Conservation (phyloP, 2,797 vertebrate genomes). For the Falco cherrug region DNA sequence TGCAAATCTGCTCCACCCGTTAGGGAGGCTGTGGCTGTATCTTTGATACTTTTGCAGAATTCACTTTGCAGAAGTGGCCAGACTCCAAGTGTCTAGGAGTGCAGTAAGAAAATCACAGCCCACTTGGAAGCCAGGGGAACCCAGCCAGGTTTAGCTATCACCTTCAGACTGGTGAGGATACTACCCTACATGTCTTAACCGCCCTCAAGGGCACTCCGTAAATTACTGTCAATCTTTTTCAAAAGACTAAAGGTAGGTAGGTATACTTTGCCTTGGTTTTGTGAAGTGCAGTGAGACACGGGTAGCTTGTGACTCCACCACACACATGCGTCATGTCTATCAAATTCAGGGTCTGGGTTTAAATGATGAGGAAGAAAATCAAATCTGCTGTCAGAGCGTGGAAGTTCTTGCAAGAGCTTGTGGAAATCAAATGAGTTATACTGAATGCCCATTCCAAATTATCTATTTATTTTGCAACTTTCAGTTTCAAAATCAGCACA, state of each 20-base stretch:
- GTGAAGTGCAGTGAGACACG: fast-evolving
- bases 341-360: constrained; percentile 8
- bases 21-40: background rate
- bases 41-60: background rate
- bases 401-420: background rate
- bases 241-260: background rate
- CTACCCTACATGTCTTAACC: background rate
- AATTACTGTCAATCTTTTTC: background rate
- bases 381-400: constrained; percentile 3
- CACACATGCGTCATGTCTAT: background rate
- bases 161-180: background rate
- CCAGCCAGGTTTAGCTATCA: background rate
- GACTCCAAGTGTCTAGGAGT: background rate
- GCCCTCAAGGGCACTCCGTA: background rate
- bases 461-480: constrained; percentile 1
- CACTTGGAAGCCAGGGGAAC: background rate
- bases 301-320: background rate
- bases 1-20: background rate
- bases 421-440: background rate
- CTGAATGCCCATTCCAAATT: background rate
- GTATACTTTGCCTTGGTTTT: background rate
- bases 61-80: background rate
- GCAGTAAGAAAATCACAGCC: background rate
- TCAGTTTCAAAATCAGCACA: background rate
- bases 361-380: constrained; percentile 11